Conservation (phyloP, 1,140 invertebrate genomes). For the Phenacoccus solenopsis region DNA sequence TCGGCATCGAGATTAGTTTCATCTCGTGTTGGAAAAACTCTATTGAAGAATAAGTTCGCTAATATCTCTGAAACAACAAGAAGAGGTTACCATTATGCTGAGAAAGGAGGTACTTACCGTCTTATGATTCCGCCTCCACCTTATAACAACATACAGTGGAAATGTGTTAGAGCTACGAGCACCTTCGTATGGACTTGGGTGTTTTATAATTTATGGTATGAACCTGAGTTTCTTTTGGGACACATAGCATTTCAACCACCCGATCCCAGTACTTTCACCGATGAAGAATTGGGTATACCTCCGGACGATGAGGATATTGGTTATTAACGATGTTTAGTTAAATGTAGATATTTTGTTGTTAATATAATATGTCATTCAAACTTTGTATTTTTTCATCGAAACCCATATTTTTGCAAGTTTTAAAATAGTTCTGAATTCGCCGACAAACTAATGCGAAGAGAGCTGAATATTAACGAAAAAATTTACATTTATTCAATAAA, state of each 20-base stretch:
- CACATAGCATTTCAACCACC: not conserved
- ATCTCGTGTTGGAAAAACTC: not conserved
- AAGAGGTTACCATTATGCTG: not conserved
- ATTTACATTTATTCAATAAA: too few relatives aligned
- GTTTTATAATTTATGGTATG: not conserved
- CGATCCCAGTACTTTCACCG: not conserved
- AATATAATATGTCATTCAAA: too few relatives aligned
- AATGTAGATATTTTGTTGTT: too few relatives aligned
- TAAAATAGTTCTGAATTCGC: too few relatives aligned
- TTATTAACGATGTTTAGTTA: too few relatives aligned
- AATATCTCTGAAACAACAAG: too few relatives aligned
- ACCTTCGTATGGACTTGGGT: not conserved
- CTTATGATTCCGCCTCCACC: not conserved
- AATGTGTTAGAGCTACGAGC: not conserved
- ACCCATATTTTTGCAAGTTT: too few relatives aligned
- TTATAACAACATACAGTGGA: not conserved
- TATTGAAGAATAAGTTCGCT: not conserved
- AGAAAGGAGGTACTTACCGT: not conserved
- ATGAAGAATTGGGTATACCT: conserved; percentile 7
- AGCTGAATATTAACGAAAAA: too few relatives aligned
- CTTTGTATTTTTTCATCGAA: too few relatives aligned
- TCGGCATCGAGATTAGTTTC: not conserved
- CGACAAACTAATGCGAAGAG: too few relatives aligned
- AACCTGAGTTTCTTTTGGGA: not conserved
- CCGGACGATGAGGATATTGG: not conserved